Base-by-base conservation (phyloP, 2,797 vertebrate species). In the Hippoglossus hippoglossus region DNA sequence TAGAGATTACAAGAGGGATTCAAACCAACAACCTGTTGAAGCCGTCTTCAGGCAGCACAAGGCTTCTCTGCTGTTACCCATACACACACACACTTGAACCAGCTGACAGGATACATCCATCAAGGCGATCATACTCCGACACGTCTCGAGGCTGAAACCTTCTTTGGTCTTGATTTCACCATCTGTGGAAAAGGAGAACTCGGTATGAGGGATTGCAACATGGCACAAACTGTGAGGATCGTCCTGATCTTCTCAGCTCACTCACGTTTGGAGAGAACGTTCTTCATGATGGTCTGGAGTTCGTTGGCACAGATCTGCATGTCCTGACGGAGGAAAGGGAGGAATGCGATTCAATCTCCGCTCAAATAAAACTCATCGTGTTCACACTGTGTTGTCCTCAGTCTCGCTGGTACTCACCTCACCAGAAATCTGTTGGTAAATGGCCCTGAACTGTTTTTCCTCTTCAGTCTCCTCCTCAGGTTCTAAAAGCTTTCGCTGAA, bases 51-150 rank as follows among this genome's bases (percentile, higher is more conserved):
- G 39, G 13, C 39, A 41, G 15, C 12, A 44, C 15, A 5, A 44
- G 47, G n/a, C n/a, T 5, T 49, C 6, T 47, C 12, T n/a, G 46
- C 3, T 16, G 22, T 16, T 25, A 22, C 24, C 22, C 22, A 47
- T 3, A 44, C 41, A 44, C 41, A 44, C 41, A 44, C 50, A 22
- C 22, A 24, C 13, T 28, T 55, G 4, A 28, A 34, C 13, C 46
- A n/a, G 9, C n/a, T 13, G 10, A 73, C 95, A 97, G 96, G 97
- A 99, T 99, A 99, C 98, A 47, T 99, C 98, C 98, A 99, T 96
- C 72, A 99, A 92, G 7, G 98, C 98, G 25, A 99, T 98, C 97
- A 99, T 99, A 90, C 98, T 99, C 44, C 98, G 96, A 81, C 98
- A 99, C n/a, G 96, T 98, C 84, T 99, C 98, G 36, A 98, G 72